Evolutionary conservation across 2,113 vertebrate genomes (phyloP).

Genomic region (Silurus meridionalis): DNA sequence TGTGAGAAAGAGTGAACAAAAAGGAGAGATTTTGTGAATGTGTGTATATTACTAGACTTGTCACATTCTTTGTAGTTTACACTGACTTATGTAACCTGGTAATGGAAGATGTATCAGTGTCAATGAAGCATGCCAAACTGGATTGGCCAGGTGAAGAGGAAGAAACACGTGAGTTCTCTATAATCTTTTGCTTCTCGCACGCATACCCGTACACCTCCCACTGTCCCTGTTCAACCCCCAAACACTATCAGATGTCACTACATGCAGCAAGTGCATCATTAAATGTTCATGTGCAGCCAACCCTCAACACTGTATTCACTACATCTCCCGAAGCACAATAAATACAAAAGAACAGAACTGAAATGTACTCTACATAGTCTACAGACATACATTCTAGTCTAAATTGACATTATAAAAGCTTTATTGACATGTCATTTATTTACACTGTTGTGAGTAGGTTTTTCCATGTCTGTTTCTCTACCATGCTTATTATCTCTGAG

Average conservation of each 20-base stretch:
- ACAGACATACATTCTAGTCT: too few species aligned
- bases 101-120: constrained; percentile 60
- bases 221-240: constrained; percentile 24
- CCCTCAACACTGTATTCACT: neutral
- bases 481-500: neutral
- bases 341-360: neutral
- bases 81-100: constrained; percentile 68
- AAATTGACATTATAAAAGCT: neutral
- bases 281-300: constrained; percentile 1
- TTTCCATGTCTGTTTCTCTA: neutral
- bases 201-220: constrained; percentile 49
- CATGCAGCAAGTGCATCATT: constrained; percentile 4
- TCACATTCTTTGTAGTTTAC: constrained; percentile 69
- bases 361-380: neutral
- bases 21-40: constrained; percentile 7
- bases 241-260: constrained; percentile 5
- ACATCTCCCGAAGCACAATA: neutral
- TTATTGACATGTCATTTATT: neutral
- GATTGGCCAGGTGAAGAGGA: constrained; percentile 63
- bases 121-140: constrained; percentile 69
- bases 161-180: constrained; percentile 60
- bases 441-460: neutral
- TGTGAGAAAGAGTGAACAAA: neutral
- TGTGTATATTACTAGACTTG: constrained; percentile 40
- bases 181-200: constrained; percentile 52